These are phyloP conservation scores for Achlya flavicornis DNA, from an alignment of 2,888 invertebrate genomes.

Conservation along the genomic window DNA sequence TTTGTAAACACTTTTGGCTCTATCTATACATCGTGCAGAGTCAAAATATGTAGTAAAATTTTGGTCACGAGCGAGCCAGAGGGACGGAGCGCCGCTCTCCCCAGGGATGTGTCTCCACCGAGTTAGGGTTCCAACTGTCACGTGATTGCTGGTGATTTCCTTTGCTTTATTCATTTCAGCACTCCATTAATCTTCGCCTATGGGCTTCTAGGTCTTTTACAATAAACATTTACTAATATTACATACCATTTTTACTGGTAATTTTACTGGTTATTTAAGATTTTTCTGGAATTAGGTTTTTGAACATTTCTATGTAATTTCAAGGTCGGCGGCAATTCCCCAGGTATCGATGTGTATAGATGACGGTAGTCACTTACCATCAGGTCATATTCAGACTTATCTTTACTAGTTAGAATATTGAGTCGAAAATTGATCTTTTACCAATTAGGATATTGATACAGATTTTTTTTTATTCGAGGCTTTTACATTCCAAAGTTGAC, in stretches of 20 bases:
- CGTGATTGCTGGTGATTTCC: constrained; percentile 40
- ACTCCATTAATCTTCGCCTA: not conserved
- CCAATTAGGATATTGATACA: not conserved
- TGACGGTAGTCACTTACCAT: no score
- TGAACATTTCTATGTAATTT: no score
- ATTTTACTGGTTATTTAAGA: no score
- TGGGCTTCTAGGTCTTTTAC: not conserved
- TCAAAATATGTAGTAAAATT: constrained; percentile 43
- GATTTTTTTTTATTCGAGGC: not conserved
- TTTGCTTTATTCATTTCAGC: constrained; percentile 14
- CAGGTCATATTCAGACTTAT: no score
- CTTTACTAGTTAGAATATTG: no score
- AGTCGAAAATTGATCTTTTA: no score
- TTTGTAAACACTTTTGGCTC: constrained; percentile 17
- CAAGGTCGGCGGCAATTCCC: no score
- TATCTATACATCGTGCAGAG: constrained; percentile 19
- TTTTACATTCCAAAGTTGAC: not conserved
- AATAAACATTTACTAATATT: not conserved
- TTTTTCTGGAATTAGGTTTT: no score
- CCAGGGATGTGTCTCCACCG: constrained; percentile 31
- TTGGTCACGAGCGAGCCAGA: constrained; percentile 34
- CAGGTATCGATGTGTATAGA: no score
- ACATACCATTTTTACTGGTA: no score
- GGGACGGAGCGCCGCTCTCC: constrained; percentile 25
- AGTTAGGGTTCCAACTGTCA: constrained; percentile 18